phyloP scores from a whole-genome alignment of 2,797 vertebrate genomes.

The Peromyscus melanophrys region DNA sequence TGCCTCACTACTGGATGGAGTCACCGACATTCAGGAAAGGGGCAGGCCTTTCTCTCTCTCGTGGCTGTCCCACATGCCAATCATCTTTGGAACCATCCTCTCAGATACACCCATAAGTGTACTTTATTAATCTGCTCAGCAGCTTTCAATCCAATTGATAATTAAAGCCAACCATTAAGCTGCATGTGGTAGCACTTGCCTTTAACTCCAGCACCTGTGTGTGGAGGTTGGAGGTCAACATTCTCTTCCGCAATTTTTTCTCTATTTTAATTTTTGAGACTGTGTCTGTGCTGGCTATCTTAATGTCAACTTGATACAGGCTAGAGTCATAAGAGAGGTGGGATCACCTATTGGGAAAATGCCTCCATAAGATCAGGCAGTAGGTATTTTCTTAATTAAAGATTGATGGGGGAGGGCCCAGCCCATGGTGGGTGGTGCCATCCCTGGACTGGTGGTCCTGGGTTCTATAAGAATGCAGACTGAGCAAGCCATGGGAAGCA shows the following conservation, averaged over 20 bases:
- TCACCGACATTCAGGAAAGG: neutral
- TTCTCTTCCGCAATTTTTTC: neutral
- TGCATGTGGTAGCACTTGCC: neutral
- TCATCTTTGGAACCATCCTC: neutral
- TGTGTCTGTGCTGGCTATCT: neutral
- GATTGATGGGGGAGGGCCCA: neutral
- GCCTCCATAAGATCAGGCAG: neutral
- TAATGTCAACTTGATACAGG: neutral
- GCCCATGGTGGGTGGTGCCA: neutral
- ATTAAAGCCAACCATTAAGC: neutral
- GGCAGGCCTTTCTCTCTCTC: neutral
- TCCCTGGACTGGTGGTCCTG: neutral
- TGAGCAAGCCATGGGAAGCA: neutral
- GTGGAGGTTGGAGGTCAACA: neutral
- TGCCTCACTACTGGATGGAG: neutral
- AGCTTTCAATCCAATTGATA: neutral
- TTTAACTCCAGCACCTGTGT: neutral
- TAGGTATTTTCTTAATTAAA: neutral
- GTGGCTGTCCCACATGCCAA: neutral
- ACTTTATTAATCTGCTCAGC: neutral
- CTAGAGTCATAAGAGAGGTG: neutral
- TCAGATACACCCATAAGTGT: neutral
- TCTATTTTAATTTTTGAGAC: neutral
- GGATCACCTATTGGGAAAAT: neutral
- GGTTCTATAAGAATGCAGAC: neutral